Conservation (phyloP, 2,113 vertebrate species). For the Cnemophilus loriae region DNA sequence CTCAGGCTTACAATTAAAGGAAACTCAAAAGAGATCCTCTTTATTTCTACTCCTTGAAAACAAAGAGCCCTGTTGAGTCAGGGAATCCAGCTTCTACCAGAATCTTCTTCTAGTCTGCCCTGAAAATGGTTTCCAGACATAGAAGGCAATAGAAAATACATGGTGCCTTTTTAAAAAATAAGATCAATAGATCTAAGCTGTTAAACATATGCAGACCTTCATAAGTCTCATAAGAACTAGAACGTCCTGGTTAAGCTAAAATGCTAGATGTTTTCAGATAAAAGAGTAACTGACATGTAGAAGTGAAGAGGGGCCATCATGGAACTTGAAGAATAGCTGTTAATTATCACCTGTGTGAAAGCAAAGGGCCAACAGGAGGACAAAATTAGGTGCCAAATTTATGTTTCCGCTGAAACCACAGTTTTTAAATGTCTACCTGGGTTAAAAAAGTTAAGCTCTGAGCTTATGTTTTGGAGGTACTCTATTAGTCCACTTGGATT, state of each 20-base stretch:
- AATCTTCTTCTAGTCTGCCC: background rate
- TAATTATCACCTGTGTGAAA: background rate
- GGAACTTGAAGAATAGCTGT: background rate
- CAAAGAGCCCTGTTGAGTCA: conserved; percentile 6
- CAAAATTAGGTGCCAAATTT: background rate
- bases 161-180: background rate
- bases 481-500: background rate
- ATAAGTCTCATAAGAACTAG: background rate
- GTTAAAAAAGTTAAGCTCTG: background rate
- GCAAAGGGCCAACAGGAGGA: background rate
- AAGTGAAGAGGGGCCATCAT: background rate
- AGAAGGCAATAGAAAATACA: background rate
- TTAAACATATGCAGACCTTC: background rate
- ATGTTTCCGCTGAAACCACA: background rate
- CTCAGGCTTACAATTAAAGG: conserved; percentile 31
- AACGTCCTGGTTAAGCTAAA: background rate
- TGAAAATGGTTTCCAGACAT: background rate
- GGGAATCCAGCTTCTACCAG: background rate
- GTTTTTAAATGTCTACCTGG: background rate
- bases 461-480: background rate
- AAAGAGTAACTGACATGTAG: background rate
- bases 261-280: background rate
- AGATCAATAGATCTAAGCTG: background rate
- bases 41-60: conserved; percentile 29
- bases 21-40: conserved; percentile 23